A percentile compares a stretch with the other conserved stretches of the same genome.
These are phyloP conservation scores for Cariama cristata DNA, from an alignment of 2,113 vertebrate species.

Conservation along the genomic window DNA sequence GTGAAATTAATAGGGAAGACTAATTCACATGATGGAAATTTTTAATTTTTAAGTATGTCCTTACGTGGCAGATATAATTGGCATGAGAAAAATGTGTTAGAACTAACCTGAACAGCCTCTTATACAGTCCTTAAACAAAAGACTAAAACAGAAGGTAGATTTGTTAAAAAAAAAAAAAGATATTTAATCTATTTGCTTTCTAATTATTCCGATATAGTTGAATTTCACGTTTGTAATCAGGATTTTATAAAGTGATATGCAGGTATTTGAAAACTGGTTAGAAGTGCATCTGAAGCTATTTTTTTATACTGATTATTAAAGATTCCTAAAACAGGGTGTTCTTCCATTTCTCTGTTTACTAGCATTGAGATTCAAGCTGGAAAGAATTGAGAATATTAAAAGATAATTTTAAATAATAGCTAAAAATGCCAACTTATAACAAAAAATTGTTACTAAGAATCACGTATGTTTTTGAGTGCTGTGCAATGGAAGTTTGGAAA, in stretches of 20 bases:
- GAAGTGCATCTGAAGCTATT: neutral
- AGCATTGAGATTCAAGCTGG: neutral
- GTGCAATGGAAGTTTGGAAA: neutral
- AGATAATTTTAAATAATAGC: neutral
- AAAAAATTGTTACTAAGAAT: neutral
- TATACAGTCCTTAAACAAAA: neutral
- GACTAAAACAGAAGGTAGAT: neutral
- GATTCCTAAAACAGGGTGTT: neutral
- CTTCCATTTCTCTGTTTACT: neutral
- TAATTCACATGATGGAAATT: neutral
- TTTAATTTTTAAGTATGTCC: neutral
- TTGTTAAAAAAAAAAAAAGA: neutral
- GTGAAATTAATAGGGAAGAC: neutral
- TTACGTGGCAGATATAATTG: neutral
- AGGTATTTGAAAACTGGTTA: neutral
- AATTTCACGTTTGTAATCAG: neutral
- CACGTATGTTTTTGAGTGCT: neutral
- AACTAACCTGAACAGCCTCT: neutral
- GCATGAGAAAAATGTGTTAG: neutral
- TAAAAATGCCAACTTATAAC: neutral
- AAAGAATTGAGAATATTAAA: neutral
- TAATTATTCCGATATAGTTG: neutral
- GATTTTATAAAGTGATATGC: neutral
- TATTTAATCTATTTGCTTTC: neutral
- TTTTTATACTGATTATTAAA: neutral